Percentiles rank a stretch among this genome's conserved stretches.
phyloP scores from a whole-genome alignment of 2,888 invertebrate species.

The Pollenia amentaria region DNA sequence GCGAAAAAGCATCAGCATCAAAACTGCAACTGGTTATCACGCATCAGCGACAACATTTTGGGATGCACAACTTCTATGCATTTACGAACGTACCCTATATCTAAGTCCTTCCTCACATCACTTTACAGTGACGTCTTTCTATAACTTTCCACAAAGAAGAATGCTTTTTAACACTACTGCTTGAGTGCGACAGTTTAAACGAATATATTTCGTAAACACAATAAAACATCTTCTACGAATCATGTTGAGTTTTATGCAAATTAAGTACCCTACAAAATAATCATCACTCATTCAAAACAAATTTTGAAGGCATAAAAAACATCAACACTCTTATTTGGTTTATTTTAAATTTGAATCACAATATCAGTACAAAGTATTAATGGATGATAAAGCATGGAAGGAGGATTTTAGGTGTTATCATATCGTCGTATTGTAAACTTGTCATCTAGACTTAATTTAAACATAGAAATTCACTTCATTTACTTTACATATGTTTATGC shows the following conservation, averaged over 20 bases:
- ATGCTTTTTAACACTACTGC: too few relatives aligned
- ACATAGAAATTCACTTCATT: slow-evolving; percentile 69
- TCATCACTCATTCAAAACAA: slow-evolving; percentile 32
- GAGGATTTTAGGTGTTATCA: slow-evolving; percentile 5
- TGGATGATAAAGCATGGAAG: neutral
- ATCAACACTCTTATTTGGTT: neutral
- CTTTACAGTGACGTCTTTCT: too few relatives aligned
- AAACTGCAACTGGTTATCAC: too few relatives aligned
- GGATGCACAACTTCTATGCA: too few relatives aligned
- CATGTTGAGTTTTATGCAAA: slow-evolving; percentile 71
- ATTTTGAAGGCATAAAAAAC: neutral
- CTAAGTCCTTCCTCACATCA: too few relatives aligned
- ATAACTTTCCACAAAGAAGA: too few relatives aligned
- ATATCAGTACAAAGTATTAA: neutral
- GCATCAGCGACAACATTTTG: too few relatives aligned
- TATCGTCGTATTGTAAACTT: slow-evolving; percentile 20
- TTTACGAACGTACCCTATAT: too few relatives aligned
- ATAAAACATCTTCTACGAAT: neutral
- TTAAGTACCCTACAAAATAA: slow-evolving; percentile 50
- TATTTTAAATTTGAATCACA: slow-evolving; percentile 36
- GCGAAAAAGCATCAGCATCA: too few relatives aligned
- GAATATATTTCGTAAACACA: neutral
- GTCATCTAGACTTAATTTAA: slow-evolving; percentile 69
- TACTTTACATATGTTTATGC: slow-evolving; percentile 61
- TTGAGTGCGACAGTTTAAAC: neutral